A percentile compares a stretch with the other conserved stretches of the same genome.
These are phyloP conservation scores for Camponotus vicinus DNA, from an alignment of 1,140 invertebrate genomes.

Conservation along the genomic window DNA sequence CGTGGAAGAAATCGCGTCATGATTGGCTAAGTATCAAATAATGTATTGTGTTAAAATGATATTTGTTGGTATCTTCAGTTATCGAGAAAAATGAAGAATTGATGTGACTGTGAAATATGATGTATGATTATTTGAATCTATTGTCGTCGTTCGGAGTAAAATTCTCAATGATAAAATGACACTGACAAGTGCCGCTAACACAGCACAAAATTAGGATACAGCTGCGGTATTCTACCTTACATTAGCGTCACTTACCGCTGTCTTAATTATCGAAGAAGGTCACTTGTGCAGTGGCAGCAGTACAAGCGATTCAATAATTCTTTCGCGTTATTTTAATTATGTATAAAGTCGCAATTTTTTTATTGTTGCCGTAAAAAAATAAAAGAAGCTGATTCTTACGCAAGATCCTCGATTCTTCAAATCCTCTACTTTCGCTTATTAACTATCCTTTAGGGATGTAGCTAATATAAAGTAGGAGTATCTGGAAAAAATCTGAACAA, in stretches of 20 bases:
- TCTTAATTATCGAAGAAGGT: slow-evolving; percentile 51
- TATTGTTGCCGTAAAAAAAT: neutral
- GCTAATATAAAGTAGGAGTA: neutral
- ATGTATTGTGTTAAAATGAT: slow-evolving; percentile 21
- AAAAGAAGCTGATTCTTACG: neutral
- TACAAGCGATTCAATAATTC: neutral
- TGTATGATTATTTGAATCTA: neutral
- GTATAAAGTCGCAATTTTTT: neutral
- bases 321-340: slow-evolving; percentile 24
- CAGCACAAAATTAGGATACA: slow-evolving; percentile 41
- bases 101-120: slow-evolving; percentile 8
- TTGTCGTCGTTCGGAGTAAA: neutral
- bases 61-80: neutral
- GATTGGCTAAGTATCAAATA: slow-evolving; percentile 38
- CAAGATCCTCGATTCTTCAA: neutral
- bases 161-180: slow-evolving; percentile 18
- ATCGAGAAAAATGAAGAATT: slow-evolving; percentile 7
- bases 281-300: neutral
- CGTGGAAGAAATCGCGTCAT: neutral
- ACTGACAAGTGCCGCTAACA: slow-evolving; percentile 30
- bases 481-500: neutral
- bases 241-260: slow-evolving; percentile 43
- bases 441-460: slow-evolving; percentile 8
- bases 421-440: neutral
- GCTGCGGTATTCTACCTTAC: slow-evolving; percentile 34